These are phyloP conservation scores for Spinibarbus caldwelli DNA, from an alignment of 2,797 vertebrate species.

Conservation along the genomic window DNA sequence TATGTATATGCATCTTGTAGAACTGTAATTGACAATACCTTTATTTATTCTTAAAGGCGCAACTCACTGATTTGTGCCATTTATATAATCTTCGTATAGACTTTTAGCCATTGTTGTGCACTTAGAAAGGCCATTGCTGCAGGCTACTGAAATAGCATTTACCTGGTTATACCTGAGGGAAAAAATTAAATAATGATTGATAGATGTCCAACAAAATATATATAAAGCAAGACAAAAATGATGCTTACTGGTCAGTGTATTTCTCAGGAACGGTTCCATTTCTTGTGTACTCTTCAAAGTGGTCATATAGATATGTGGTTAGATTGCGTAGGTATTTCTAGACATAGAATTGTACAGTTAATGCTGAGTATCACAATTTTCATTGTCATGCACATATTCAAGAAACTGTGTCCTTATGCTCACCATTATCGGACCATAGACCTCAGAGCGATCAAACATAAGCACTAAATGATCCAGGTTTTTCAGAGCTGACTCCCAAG, in stretches of 20 bases:
- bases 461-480: conserved; percentile 73
- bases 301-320: conserved; percentile 71
- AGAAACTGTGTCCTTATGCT: background rate
- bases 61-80: conserved; percentile 39
- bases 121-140: conserved; percentile 66
- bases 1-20: background rate
- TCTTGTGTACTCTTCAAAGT: conserved; percentile 67
- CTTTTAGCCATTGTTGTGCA: conserved; percentile 67
- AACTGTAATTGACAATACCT: background rate
- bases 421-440: conserved; percentile 79
- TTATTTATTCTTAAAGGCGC: background rate
- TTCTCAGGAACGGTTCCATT: accelerated
- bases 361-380: background rate
- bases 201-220: background rate
- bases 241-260: conserved; percentile 84
- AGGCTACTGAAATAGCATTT: conserved; percentile 70
- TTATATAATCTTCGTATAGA: conserved; percentile 68
- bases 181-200: conserved; percentile 16
- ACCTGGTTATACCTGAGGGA: conserved; percentile 72
- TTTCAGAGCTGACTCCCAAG: conserved; percentile 72
- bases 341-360: conserved; percentile 45
- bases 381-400: background rate
- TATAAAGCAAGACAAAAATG: background rate
- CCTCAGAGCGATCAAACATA: conserved; percentile 82
- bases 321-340: conserved; percentile 83